Evolutionary conservation across 2,888 invertebrate species (phyloP).

Genomic region (Noctua janthina): DNA sequence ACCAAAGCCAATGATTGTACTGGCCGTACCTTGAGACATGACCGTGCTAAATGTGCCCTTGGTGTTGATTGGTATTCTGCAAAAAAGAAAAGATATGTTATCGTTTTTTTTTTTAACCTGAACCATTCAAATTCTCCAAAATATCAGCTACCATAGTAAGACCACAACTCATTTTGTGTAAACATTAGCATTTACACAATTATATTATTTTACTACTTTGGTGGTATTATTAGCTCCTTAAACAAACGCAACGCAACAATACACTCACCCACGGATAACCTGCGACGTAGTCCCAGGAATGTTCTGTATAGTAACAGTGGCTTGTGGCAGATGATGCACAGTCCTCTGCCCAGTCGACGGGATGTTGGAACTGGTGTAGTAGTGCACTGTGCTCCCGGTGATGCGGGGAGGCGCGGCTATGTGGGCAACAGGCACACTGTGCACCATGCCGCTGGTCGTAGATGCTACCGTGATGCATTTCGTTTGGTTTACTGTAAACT

Average conservation of each 20-base stretch:
- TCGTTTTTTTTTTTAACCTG: background rate
- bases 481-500: conserved; percentile 83
- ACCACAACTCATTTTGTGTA: background rate
- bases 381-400: conserved; percentile 83
- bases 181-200: background rate
- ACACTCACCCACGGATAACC: conserved; percentile 83
- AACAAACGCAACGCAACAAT: background rate
- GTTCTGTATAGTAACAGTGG: conserved; percentile 86
- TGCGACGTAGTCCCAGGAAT: conserved; percentile 84
- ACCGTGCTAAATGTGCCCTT: conserved; percentile 88
- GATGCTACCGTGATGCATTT: conserved; percentile 88
- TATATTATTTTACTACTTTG: background rate
- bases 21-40: conserved; percentile 88
- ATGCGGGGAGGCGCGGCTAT: conserved; percentile 82
- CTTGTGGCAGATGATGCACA: conserved; percentile 82
- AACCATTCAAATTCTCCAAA: background rate
- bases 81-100: conserved; percentile 41
- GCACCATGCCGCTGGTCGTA: conserved; percentile 86
- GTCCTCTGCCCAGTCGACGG: conserved; percentile 73
- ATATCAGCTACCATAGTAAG: background rate
- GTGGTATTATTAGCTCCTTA: background rate
- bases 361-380: conserved; percentile 75
- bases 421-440: conserved; percentile 87
- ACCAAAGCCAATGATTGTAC: conserved; percentile 87
- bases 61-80: conserved; percentile 86